Conservation (phyloP, 2,113 vertebrate genomes). For the Micronycteris hirsuta region DNA sequence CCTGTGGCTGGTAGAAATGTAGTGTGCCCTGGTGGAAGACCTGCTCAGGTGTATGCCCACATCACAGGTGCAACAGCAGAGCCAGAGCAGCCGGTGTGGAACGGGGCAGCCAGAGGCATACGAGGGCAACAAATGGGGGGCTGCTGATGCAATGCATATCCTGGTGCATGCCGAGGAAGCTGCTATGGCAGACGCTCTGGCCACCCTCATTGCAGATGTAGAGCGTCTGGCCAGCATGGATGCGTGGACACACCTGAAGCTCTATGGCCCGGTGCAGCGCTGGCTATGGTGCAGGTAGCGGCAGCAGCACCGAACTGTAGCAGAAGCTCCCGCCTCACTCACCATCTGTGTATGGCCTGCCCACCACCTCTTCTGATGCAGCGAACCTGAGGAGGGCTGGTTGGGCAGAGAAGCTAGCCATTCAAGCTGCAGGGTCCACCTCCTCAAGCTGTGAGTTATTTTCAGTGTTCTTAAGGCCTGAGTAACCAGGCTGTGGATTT, state of each 20-base stretch:
- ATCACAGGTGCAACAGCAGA: not conserved
- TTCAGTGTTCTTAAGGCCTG: not conserved
- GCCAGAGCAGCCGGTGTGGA: not conserved
- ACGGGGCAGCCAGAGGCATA: conserved; percentile 31
- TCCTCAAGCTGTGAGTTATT: not conserved
- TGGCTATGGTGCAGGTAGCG: conserved; percentile 8
- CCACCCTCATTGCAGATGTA: conserved; percentile 56
- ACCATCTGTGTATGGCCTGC: conserved; percentile 23
- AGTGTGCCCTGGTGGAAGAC: not conserved
- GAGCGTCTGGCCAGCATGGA: conserved; percentile 10
- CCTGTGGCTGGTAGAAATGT: not conserved
- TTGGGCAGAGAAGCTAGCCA: not conserved
- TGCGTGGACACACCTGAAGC: not conserved
- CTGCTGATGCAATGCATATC: not conserved
- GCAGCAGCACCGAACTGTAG: conserved; percentile 35
- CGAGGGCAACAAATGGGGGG: not conserved
- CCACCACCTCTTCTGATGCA: not conserved
- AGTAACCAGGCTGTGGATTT: not conserved
- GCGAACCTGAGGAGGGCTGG: not conserved
- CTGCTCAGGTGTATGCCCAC: not conserved
- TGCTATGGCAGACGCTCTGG: conserved; percentile 47
- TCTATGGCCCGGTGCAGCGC: not conserved
- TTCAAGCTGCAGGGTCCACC: not conserved
- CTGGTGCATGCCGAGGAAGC: conserved; percentile 16
- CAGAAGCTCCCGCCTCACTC: conserved; percentile 56